These are phyloP conservation scores for Phyllotreta striolata DNA, from an alignment of 2,888 invertebrate genomes.

Conservation along the genomic window DNA sequence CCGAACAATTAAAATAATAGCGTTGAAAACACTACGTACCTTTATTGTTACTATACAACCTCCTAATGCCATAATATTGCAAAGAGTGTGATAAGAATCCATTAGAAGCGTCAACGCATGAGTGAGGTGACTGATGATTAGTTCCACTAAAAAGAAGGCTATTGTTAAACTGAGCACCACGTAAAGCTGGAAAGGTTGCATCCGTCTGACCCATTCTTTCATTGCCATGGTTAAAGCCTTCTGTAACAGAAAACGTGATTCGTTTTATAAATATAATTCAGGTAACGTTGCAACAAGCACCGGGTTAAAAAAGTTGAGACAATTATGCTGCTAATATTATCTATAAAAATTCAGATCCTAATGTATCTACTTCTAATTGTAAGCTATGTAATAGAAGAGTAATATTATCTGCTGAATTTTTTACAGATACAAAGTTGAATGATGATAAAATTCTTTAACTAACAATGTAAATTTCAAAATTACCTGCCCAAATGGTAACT, in stretches of 20 bases:
- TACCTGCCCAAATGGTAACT: too few relatives aligned
- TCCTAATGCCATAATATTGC: slow-evolving; percentile 86
- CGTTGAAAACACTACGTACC: slow-evolving; percentile 62
- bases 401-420: too few relatives aligned
- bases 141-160: slow-evolving; percentile 81
- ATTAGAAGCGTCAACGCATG: slow-evolving; percentile 91
- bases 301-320: neutral
- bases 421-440: too few relatives aligned
- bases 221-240: slow-evolving; percentile 69
- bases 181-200: slow-evolving; percentile 79
- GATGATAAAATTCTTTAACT: too few relatives aligned
- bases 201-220: slow-evolving; percentile 77
- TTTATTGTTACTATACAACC: slow-evolving; percentile 82
- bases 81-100: slow-evolving; percentile 94
- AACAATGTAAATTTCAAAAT: too few relatives aligned
- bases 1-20: neutral
- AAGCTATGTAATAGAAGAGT: too few relatives aligned
- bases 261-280: slow-evolving; percentile 2
- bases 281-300: neutral
- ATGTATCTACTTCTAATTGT: too few relatives aligned
- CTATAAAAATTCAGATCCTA: too few relatives aligned
- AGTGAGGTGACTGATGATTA: slow-evolving; percentile 87
- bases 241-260: slow-evolving; percentile 29
- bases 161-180: slow-evolving; percentile 76
- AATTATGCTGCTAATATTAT: neutral